Evolutionary conservation across 2,113 vertebrate species (phyloP), one percentile per base, ranked within the genome.

Genomic region (Amazona guildingii): DNA sequence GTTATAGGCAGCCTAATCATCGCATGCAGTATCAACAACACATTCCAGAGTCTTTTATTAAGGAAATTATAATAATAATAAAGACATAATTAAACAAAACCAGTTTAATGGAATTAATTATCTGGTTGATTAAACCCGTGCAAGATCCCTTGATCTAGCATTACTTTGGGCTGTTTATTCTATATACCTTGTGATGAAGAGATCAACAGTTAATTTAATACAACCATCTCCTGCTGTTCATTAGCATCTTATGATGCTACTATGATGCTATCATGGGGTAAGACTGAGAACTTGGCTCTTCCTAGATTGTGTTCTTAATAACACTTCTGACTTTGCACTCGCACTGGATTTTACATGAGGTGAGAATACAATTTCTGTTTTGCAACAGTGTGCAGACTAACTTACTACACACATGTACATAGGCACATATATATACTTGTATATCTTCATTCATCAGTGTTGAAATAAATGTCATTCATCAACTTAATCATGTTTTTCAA

Each of bases 381-480:
- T 46, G 25, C 63, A 67, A 37, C 28, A 49, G 6, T 5, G 25
- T 77, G 33, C 39, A 83, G 21, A 35, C 35, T 55, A 61, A 51
- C n/a, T 11, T 84, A 29, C 15, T 84, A 12, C 16, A 48, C 1
- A 0, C 43, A 28, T 44, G 8, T 23, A n/a, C 8, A 59, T 7
- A 52, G 63, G 55, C 18, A 83, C 19, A 16, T 63, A 37, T 8
- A 83, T 35, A 66, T 20, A 41, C 3, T 35, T n/a, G 9, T 11
- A 17, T 20, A 48, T 49, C 54, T 64, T 70, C 82, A 44, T 81
- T 82, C 21, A 48, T 54, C 52, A 66, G 78, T 8, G 11, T 61
- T 84, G 80, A 95, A 94, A 97, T 55, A 64, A 31, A 88, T 72
- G 74, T 66, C 57, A 52, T 52, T 94, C 88, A 88, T 75, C 6